Evolutionary conservation across 2,797 vertebrate species (phyloP), one percentile per base, ranked within the genome.

Genomic region (Furcifer pardalis): DNA sequence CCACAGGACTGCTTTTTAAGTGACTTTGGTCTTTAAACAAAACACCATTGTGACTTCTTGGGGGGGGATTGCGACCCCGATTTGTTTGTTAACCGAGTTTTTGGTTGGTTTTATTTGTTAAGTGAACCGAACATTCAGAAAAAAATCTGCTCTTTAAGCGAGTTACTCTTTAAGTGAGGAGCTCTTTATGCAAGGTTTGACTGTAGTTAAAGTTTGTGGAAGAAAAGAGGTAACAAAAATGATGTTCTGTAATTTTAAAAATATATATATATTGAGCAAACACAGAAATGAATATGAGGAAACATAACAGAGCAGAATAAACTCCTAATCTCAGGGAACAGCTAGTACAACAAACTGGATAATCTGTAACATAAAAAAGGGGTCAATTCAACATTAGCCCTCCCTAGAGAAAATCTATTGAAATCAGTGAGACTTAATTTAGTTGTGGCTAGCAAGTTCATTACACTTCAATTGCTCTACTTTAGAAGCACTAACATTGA

Each of bases 241-340:
- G n/a, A n/a, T n/a, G n/a, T n/a, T n/a, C n/a, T n/a, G n/a, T n/a
- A n/a, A n/a, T n/a, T n/a, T n/a, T n/a, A n/a, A n/a, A n/a, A n/a
- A n/a, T n/a, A n/a, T n/a, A n/a, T n/a, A n/a, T n/a, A n/a, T n/a
- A n/a, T n/a, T 1, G 84, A 87, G 32, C 17, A 71, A 80, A 86
- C 37, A 82, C 27, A 63, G 17, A 49, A 21, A 52, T 1, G 9
- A 21, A 72, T 44, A 27, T 42, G 25, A 72, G 69, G 42, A 72
- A 72, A 44, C 2, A 12, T 23, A 44, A 27, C 42, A 40, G 40
- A 72, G 21, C 9, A 1, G 30, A 84, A 75, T 80, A 69, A 15
- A 1, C 77, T 90, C 4, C 66, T 83, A 65, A 49, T 25, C 30
- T 85, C 40, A 82, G 65, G 21, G 85, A 86, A 87, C 42, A 89